A percentile compares a stretch with the other conserved stretches of the same genome.
Conservation (phyloP, 2,888 invertebrate genomes). For the Agrilus cyanescens region DNA sequence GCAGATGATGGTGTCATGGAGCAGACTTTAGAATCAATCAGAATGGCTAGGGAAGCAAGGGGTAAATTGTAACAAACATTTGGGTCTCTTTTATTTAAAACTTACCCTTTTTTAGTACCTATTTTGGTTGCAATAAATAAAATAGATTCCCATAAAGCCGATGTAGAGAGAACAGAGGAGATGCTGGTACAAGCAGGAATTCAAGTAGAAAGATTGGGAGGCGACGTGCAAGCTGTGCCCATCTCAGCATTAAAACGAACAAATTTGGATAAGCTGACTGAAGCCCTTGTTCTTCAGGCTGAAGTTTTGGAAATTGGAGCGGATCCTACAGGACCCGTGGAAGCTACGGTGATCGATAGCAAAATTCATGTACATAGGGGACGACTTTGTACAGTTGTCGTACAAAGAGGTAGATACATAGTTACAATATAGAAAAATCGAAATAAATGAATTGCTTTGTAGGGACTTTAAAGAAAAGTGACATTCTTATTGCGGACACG, state of each 20-base stretch:
- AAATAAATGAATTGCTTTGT: not conserved
- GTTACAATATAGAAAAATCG: too few relatives aligned
- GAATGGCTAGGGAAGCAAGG: conserved; percentile 67
- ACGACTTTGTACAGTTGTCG: conserved; percentile 70
- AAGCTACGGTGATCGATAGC: conserved; percentile 86
- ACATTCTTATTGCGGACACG: conserved; percentile 67
- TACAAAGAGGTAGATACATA: conserved; percentile 47
- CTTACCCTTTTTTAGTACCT: conserved; percentile 55
- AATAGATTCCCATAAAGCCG: conserved; percentile 83
- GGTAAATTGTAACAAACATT: conserved; percentile 34
- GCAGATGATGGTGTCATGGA: conserved; percentile 99
- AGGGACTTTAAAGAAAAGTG: conserved; percentile 71
- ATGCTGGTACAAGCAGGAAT: conserved; percentile 64
- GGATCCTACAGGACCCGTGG: conserved; percentile 72
- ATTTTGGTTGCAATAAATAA: conserved; percentile 97
- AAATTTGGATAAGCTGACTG: conserved; percentile 67
- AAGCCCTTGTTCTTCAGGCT: conserved; percentile 71
- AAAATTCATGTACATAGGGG: conserved; percentile 56
- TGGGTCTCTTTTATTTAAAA: not conserved
- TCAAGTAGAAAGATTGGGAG: conserved; percentile 76
- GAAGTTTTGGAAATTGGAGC: conserved; percentile 80
- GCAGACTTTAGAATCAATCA: conserved; percentile 86
- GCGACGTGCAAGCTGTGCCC: conserved; percentile 82
- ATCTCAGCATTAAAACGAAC: conserved; percentile 81
- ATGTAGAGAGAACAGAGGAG: conserved; percentile 71